phyloP scores from a whole-genome alignment of 1,140 invertebrate genomes.

The Armadillidium nasatum region DNA sequence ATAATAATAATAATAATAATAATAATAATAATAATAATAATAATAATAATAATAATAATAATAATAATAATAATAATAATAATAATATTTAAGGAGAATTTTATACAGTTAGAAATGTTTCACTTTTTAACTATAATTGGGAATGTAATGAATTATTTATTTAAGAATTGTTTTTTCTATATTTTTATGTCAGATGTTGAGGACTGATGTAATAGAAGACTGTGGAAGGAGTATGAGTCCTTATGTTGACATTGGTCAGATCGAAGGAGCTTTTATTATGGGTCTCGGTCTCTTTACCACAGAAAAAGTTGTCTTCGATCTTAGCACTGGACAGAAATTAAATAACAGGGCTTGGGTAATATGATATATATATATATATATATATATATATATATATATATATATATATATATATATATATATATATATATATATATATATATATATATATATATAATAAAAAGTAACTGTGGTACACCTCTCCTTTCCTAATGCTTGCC shows the following conservation, averaged over 20 bases:
- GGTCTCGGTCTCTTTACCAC: slow-evolving; percentile 73
- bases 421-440: too few relatives aligned
- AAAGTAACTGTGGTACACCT: too few relatives aligned
- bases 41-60: too few relatives aligned
- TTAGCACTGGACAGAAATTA: slow-evolving; percentile 61
- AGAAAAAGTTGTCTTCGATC: slow-evolving; percentile 67
- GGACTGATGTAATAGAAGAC: slow-evolving; percentile 52
- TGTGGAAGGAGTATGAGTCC: slow-evolving; percentile 57
- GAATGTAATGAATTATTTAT: background rate
- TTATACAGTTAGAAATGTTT: background rate
- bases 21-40: too few relatives aligned
- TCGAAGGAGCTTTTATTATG: slow-evolving; percentile 84
- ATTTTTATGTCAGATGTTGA: slow-evolving; percentile 38
- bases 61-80: too few relatives aligned
- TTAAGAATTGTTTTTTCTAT: background rate
- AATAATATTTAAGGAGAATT: too few relatives aligned
- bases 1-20: too few relatives aligned
- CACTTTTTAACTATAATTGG: background rate
- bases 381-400: too few relatives aligned
- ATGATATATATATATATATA: too few relatives aligned
- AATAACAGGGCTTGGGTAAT: slow-evolving; percentile 74
- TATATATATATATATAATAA: too few relatives aligned
- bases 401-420: too few relatives aligned
- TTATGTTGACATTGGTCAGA: slow-evolving; percentile 75
- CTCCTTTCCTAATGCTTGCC: too few relatives aligned